Evolutionary conservation across 2,113 vertebrate genomes (phyloP), one percentile per base, ranked within the genome.

Genomic region (Brachyistius frenatus): DNA sequence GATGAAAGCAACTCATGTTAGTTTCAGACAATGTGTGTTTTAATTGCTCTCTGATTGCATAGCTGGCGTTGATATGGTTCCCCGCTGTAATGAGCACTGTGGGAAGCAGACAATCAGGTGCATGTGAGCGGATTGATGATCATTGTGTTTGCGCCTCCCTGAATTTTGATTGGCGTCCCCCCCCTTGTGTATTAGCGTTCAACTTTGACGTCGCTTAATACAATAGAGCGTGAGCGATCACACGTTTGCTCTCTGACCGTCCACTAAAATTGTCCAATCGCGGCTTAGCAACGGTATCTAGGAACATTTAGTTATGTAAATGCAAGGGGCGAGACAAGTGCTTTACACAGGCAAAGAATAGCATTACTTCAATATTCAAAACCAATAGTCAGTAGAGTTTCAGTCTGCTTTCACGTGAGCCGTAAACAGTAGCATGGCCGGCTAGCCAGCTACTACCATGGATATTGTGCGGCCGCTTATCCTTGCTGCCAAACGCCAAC

Each of bases 31-130:
- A 33, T 50, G 73, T 77, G 68, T 71, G n/a, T 84, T 86, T 90
- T 85, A 91, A 90, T 90, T 84, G 78, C 67, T 16, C 57, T 66
- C 64, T 89, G 91, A 89, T 88, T 91, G 81, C 79, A 32, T 58
- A 7, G 83, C 60, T 55, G 66, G 52, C 49, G 47, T 82, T 70
- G 76, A 64, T 39, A 35, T 32, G 65, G 66, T 23, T 14, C 64
- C 74, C 73, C 6, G 47, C 74, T 70, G 86, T 36, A 57, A 16
- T 1, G 2, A 54, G 66, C 77, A 10, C 80, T 74, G 52, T 73
- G 49, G 54, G 75, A 79, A 72, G 35, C 69, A 73, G 72, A 57
- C 71, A 78, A 79, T 82, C 63, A 83, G 67, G 60, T 65, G 66
- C 32, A 16, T 39, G 54, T 63, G 73, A 56, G 58, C 30, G 56